Percentiles rank a stretch among this genome's conserved stretches.
phyloP scores from a whole-genome alignment of 2,113 vertebrate genomes.

The Conger conger region DNA sequence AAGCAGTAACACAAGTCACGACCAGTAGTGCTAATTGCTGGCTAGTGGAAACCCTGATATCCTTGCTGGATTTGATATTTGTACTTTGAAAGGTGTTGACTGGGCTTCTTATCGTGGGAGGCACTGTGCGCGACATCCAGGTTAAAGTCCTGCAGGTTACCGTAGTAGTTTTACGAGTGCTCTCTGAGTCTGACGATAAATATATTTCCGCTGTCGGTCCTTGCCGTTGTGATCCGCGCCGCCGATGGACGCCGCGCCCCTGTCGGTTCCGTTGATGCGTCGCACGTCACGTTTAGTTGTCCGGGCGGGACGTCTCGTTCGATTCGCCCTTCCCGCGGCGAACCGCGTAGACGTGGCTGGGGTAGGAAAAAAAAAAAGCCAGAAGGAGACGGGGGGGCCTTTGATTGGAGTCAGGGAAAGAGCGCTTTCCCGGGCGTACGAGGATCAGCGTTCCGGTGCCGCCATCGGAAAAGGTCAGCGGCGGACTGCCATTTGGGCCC shows the following conservation, averaged over 20 bases:
- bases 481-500: constrained; percentile 62
- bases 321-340: constrained; percentile 41
- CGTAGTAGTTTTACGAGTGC: constrained; percentile 37
- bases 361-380: not conserved
- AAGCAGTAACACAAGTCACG: constrained; percentile 36
- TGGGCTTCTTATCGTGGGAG: constrained; percentile 53
- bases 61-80: constrained; percentile 29
- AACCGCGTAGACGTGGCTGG: constrained; percentile 37
- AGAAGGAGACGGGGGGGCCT: constrained; percentile 33
- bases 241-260: constrained; percentile 25
- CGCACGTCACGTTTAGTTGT: constrained; percentile 40
- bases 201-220: not conserved
- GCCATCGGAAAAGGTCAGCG: constrained; percentile 64
- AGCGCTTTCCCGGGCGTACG: not conserved
- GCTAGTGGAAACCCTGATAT: constrained; percentile 38
- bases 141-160: constrained; percentile 48
- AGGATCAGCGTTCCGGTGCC: constrained; percentile 10
- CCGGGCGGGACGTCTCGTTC: constrained; percentile 45
- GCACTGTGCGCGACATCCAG: constrained; percentile 48
- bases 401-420: constrained; percentile 22
- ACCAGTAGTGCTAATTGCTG: constrained; percentile 34
- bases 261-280: constrained; percentile 39
- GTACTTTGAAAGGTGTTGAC: constrained; percentile 54
- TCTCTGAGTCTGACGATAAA: constrained; percentile 34
- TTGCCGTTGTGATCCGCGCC: constrained; percentile 36